Percentiles rank a stretch among this genome's conserved stretches.
Conservation (phyloP, 2,888 invertebrate species). For the Heliothis peltigera region DNA sequence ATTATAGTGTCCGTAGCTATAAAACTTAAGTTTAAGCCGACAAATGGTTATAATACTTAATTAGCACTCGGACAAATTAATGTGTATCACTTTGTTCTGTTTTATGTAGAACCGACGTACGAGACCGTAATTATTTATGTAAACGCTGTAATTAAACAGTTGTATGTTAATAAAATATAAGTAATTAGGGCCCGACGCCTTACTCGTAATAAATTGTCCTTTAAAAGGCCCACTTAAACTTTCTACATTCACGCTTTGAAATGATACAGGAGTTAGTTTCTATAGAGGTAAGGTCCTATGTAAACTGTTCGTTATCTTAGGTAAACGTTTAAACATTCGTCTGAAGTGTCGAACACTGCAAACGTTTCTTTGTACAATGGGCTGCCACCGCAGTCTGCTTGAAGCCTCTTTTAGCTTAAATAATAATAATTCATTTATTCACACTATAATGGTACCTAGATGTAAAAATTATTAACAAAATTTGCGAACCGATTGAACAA, state of each 20-base stretch:
- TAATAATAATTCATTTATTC: no score
- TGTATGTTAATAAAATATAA: slow-evolving; percentile 50
- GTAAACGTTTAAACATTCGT: slow-evolving; percentile 12
- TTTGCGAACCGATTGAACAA: no score
- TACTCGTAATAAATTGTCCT: slow-evolving; percentile 34
- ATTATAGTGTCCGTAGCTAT: background rate
- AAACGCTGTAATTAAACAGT: slow-evolving; percentile 54
- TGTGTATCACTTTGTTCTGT: slow-evolving; percentile 30
- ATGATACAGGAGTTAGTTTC: slow-evolving; percentile 29
- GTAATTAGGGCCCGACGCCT: slow-evolving; percentile 33
- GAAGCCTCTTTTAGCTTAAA: no score
- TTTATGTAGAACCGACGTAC: slow-evolving; percentile 36
- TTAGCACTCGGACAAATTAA: slow-evolving; percentile 33
- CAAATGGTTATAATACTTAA: slow-evolving; percentile 28
- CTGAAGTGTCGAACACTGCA: background rate
- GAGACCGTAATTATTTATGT: slow-evolving; percentile 44
- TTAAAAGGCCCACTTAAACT: slow-evolving; percentile 34
- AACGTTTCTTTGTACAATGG: no score
- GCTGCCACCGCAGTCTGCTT: no score
- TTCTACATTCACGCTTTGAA: slow-evolving; percentile 25
- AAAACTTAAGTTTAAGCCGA: slow-evolving; percentile 3
- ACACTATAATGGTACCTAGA: no score
- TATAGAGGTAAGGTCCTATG: slow-evolving; percentile 24
- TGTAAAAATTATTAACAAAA: no score
- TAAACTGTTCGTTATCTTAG: slow-evolving; percentile 16